Evolutionary conservation across 35 echinoderm and acorn worm genomes (phyloP), one percentile per base, ranked within the genome.

Genomic region (Apostichopus californicus): DNA sequence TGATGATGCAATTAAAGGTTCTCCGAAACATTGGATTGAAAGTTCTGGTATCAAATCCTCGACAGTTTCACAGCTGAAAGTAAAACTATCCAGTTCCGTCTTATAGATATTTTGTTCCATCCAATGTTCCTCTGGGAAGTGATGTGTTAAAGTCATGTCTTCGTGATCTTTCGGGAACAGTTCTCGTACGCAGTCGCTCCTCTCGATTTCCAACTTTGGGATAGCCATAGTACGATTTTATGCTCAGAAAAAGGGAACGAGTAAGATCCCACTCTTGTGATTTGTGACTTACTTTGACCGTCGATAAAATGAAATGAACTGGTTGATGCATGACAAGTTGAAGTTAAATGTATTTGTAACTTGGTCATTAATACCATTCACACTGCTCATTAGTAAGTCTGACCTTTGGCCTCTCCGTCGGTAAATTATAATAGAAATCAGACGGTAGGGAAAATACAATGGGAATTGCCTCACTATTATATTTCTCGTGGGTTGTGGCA

Each of bases 21-120:
- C 71, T 75, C 71, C 17, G 5, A 75, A 7, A 7, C 14, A 75
- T 18, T 3, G 71, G 21, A 7, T 20, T 18, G 64, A 68, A 20
- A 75, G 11, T 75, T 75, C 71, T 6, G 71, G 71, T 75, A 75
- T 75, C 71, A 75, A 75, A 75, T 75, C 71, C 6, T 75, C 71
- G 71, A 75, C 20, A 20, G 71, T 75, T 22, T 75, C 71, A 75
- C 17, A 75, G n/a, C 71, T 75, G 71, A 75, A 75, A 7, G 22
- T 75, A 75, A 75, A 75, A 75, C 71, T 75, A n/a, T 75, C 71
- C 5, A 75, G 71, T 75, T 75, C 71, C 13, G 71, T 13, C n/a
- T 75, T 75, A 18, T 18, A 75, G 21, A 75, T 4, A 20, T 75
- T 18, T 22, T 22, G 14, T 6, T 18, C 20, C 71, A 18, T 75